Evolutionary conservation across 2,113 vertebrate genomes (phyloP).

Genomic region (Plectropomus leopardus): DNA sequence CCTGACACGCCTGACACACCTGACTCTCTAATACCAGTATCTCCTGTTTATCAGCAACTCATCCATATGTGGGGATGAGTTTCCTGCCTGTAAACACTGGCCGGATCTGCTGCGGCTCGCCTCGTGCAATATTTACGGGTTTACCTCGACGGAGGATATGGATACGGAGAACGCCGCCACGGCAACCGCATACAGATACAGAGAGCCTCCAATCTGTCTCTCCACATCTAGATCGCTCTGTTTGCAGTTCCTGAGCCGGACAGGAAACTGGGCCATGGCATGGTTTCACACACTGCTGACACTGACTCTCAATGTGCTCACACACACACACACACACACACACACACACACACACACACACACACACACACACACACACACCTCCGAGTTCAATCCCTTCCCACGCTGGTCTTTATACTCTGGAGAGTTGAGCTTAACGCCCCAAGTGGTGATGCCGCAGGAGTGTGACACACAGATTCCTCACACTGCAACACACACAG

Average conservation of each 20-base stretch:
- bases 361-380: constrained; percentile 28
- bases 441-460: constrained; percentile 24
- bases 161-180: constrained; percentile 26
- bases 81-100: constrained; percentile 54
- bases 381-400: constrained; percentile 25
- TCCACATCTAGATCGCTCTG: background rate
- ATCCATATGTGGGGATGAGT: constrained; percentile 63
- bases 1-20: constrained; percentile 44
- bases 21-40: constrained; percentile 51
- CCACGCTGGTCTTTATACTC: constrained; percentile 35
- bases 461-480: constrained; percentile 11
- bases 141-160: constrained; percentile 45
- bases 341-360: constrained; percentile 18
- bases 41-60: constrained; percentile 66
- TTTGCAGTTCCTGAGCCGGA: constrained; percentile 49
- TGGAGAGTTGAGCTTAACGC: constrained; percentile 47
- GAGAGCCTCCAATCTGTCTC: constrained; percentile 1
- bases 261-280: constrained; percentile 55
- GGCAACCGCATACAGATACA: constrained; percentile 50
- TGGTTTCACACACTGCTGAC: constrained; percentile 44
- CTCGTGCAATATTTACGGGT: constrained; percentile 72
- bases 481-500: constrained; percentile 13
- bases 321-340: constrained; percentile 22
- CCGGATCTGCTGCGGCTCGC: constrained; percentile 22
- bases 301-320: constrained; percentile 22